A percentile compares a stretch with the other conserved stretches of the same genome.
Conservation (phyloP, 2,113 vertebrate species). For the Nibea albiflora region DNA sequence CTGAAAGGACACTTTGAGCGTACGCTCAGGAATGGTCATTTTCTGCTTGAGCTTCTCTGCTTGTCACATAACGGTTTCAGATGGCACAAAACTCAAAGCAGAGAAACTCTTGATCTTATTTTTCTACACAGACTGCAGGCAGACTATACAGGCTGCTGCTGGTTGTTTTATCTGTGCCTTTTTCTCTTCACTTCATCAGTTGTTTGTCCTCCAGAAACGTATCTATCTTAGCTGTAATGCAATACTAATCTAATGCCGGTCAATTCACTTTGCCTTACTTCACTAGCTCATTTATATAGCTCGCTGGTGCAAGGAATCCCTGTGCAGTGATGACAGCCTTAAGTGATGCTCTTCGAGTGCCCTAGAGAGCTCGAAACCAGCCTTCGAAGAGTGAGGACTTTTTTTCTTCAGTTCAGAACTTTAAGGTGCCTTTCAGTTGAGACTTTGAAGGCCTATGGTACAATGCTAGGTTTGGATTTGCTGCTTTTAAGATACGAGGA, state of each 20-base stretch:
- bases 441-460: neutral
- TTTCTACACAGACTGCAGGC: neutral
- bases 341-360: neutral
- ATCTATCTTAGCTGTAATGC: neutral
- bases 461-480: neutral
- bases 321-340: neutral
- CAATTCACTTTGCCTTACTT: neutral
- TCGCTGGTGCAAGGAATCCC: conserved; percentile 4
- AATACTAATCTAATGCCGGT: conserved; percentile 4
- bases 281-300: neutral
- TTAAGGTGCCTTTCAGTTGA: neutral
- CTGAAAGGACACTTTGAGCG: conserved; percentile 15
- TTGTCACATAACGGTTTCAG: conserved; percentile 7
- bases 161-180: neutral
- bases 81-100: neutral
- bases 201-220: neutral
- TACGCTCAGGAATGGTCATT: neutral
- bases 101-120: neutral
- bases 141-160: neutral
- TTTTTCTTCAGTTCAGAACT: neutral
- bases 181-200: neutral
- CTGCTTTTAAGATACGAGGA: neutral
- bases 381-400: neutral
- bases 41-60: neutral
- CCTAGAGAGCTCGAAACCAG: neutral